Evolutionary conservation across 2,888 invertebrate genomes (phyloP).

Genomic region (Acanthosepion esculentum): DNA sequence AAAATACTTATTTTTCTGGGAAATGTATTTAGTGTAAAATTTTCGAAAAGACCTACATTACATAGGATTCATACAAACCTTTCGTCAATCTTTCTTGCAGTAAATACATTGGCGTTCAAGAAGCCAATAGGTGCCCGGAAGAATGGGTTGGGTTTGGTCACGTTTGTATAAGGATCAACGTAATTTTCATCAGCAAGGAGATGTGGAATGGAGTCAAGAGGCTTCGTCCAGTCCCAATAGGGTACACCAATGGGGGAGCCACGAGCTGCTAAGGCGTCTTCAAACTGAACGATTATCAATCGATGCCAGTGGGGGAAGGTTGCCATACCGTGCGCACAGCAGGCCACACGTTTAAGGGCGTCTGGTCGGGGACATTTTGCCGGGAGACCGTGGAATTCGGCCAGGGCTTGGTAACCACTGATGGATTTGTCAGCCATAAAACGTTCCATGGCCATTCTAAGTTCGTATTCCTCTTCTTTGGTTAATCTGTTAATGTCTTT

Average conservation of each 20-base stretch:
- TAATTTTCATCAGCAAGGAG: conserved; percentile 52
- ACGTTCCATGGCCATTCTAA: conserved; percentile 54
- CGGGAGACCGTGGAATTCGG: conserved; percentile 58
- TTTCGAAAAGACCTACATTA: background rate
- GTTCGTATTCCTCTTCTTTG: conserved; percentile 53
- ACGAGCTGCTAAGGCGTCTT: conserved; percentile 54
- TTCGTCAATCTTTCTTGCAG: conserved; percentile 49
- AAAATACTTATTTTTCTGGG: too few species aligned
- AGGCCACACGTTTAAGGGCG: conserved; percentile 51
- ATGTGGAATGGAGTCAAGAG: conserved; percentile 51
- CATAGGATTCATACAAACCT: background rate
- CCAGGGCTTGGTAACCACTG: conserved; percentile 57
- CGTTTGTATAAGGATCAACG: conserved; percentile 50
- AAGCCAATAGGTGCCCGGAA: conserved; percentile 52
- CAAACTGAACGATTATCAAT: conserved; percentile 51
- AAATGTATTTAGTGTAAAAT: background rate
- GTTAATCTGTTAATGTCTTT: conserved; percentile 54
- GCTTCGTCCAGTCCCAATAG: conserved; percentile 57
- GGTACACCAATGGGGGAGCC: conserved; percentile 56
- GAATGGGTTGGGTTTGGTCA: conserved; percentile 54
- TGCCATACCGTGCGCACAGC: conserved; percentile 54
- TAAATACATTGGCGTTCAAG: conserved; percentile 46
- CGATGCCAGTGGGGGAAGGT: conserved; percentile 54
- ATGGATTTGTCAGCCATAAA: conserved; percentile 55
- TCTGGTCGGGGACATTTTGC: conserved; percentile 55